Conservation (phyloP, 2,888 invertebrate species). For the Auanema freiburgensis region DNA sequence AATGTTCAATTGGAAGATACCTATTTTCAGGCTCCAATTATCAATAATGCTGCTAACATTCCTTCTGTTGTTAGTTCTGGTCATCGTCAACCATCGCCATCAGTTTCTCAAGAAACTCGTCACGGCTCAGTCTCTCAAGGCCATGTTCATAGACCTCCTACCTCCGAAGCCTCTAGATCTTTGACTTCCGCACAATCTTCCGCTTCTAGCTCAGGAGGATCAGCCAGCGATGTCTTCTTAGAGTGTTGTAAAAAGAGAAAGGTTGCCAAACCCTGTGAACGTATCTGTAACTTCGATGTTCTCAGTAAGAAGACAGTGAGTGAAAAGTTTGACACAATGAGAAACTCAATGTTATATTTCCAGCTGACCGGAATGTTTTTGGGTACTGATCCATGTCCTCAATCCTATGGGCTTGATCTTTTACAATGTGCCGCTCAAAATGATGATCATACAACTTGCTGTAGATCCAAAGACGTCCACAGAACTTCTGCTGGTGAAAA, state of each 20-base stretch:
- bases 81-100: slow-evolving; percentile 5
- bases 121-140: neutral
- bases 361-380: slow-evolving; percentile 61
- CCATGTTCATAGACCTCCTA: slow-evolving; percentile 3
- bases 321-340: neutral
- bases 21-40: too few relatives aligned
- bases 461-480: slow-evolving; percentile 42
- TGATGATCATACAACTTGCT: slow-evolving; percentile 56
- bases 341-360: slow-evolving; percentile 17
- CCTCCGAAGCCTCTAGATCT: slow-evolving; percentile 4
- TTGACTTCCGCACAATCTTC: neutral
- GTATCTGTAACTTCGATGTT: slow-evolving; percentile 58
- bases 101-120: slow-evolving; percentile 3
- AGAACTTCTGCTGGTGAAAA: slow-evolving; percentile 56
- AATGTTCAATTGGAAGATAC: too few relatives aligned
- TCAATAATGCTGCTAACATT: too few relatives aligned
- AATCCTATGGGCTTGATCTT: slow-evolving; percentile 51
- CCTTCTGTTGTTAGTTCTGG: neutral
- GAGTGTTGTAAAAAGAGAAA: slow-evolving; percentile 51
- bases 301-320: slow-evolving; percentile 56
- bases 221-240: slow-evolving; percentile 54
- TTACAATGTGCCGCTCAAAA: slow-evolving; percentile 59
- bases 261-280: slow-evolving; percentile 52
- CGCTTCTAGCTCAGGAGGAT: slow-evolving; percentile 9
- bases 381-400: slow-evolving; percentile 61